Evolutionary conservation across 2,888 invertebrate species (phyloP).

Genomic region (Rhyacophila evoluta): DNA sequence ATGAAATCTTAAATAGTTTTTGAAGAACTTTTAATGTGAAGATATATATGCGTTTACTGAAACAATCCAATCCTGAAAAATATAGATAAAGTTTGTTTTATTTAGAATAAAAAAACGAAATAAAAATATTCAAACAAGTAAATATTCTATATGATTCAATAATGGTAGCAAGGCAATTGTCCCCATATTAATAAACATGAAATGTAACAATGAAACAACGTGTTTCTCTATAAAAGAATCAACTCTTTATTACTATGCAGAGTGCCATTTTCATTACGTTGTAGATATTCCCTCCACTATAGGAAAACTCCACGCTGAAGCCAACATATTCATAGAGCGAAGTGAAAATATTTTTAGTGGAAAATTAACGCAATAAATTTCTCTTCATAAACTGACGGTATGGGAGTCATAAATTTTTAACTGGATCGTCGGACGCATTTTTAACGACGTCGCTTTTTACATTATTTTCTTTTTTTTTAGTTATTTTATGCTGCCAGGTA

Average conservation of each 20-base stretch:
- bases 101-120: no score
- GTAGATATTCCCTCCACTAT: background rate
- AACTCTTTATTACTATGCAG: background rate
- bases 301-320: background rate
- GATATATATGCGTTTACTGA: no score
- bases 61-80: no score
- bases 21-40: no score
- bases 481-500: conserved; percentile 44
- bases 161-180: no score
- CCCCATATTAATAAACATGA: no score
- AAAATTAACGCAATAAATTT: conserved; percentile 55
- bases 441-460: conserved; percentile 46
- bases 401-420: conserved; percentile 54
- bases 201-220: no score
- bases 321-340: conserved; percentile 40
- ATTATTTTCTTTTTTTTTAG: conserved; percentile 23
- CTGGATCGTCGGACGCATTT: conserved; percentile 54
- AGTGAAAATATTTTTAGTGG: conserved; percentile 50
- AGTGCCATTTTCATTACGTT: background rate
- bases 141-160: no score
- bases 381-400: conserved; percentile 53
- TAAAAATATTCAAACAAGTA: no score
- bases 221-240: background rate
- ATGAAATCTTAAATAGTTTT: no score
- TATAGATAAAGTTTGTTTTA: no score